These are phyloP conservation scores for Calameuta filiformis DNA, from an alignment of 2,888 invertebrate genomes.

Conservation along the genomic window DNA sequence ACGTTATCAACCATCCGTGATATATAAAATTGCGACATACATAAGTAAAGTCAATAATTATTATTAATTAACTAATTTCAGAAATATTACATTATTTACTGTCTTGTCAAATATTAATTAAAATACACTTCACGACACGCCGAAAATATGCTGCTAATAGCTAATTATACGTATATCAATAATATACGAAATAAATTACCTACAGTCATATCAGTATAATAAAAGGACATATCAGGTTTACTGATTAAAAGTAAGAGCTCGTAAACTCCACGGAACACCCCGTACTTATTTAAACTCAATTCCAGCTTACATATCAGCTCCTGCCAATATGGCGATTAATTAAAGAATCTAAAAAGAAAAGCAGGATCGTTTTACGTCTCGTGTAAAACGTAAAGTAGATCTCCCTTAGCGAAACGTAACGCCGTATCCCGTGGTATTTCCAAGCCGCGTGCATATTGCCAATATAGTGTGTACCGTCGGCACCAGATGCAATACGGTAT, in stretches of 20 bases:
- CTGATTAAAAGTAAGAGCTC: background rate
- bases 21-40: background rate
- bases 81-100: background rate
- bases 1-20: background rate
- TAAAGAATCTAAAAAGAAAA: background rate
- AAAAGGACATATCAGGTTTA: background rate
- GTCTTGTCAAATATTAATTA: background rate
- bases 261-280: background rate
- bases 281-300: background rate
- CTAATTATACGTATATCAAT: background rate
- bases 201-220: background rate
- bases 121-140: background rate
- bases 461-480: background rate
- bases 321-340: background rate
- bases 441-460: background rate
- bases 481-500: background rate
- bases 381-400: background rate
- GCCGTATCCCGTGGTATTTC: background rate
- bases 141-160: background rate
- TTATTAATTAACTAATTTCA: background rate
- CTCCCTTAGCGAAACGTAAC: background rate
- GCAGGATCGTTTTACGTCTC: background rate
- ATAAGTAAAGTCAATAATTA: background rate
- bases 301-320: background rate
- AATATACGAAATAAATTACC: background rate